Conservation (phyloP, 2,797 vertebrate genomes). For the Sphaeramia orbicularis region DNA sequence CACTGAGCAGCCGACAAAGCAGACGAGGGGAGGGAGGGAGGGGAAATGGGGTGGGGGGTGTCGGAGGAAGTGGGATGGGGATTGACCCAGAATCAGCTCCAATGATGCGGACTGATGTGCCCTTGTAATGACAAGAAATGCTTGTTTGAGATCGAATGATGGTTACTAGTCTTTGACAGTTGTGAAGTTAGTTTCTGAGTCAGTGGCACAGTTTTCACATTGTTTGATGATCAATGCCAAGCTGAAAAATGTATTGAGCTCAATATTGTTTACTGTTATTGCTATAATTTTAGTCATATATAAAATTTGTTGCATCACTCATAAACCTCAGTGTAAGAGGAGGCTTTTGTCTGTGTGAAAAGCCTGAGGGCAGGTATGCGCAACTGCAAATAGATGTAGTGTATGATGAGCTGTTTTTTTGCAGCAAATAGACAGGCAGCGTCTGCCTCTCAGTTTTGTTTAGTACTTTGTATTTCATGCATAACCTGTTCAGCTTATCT, state of each 20-base stretch:
- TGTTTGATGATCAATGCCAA: slow-evolving; percentile 1
- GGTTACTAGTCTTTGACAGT: slow-evolving; percentile 25
- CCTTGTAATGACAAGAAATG: slow-evolving; percentile 62
- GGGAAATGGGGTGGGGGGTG: slow-evolving; percentile 30
- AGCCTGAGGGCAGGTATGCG: slow-evolving; percentile 17
- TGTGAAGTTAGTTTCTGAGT: slow-evolving; percentile 15
- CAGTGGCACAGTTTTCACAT: slow-evolving; percentile 14
- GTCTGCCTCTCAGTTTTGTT: slow-evolving; percentile 6
- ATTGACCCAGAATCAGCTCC: slow-evolving; percentile 83
- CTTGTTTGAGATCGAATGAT: slow-evolving; percentile 49
- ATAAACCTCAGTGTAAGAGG: neutral
- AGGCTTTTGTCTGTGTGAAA: slow-evolving; percentile 14
- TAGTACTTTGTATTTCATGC: slow-evolving; percentile 13
- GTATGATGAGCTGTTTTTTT: slow-evolving; percentile 12
- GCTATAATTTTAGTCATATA: neutral
- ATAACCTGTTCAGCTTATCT: slow-evolving; percentile 10
- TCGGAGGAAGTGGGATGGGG: slow-evolving; percentile 46
- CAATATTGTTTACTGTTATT: neutral
- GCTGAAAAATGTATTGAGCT: neutral
- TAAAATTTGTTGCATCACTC: neutral
- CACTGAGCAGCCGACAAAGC: slow-evolving; percentile 56
- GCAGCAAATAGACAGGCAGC: neutral
- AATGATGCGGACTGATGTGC: slow-evolving; percentile 70
- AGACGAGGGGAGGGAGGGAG: slow-evolving; percentile 10
- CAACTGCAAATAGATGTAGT: slow-evolving; percentile 12